phyloP scores from a whole-genome alignment of 53 echinoderm and acorn worm genomes.

The Luidia sarsii region DNA sequence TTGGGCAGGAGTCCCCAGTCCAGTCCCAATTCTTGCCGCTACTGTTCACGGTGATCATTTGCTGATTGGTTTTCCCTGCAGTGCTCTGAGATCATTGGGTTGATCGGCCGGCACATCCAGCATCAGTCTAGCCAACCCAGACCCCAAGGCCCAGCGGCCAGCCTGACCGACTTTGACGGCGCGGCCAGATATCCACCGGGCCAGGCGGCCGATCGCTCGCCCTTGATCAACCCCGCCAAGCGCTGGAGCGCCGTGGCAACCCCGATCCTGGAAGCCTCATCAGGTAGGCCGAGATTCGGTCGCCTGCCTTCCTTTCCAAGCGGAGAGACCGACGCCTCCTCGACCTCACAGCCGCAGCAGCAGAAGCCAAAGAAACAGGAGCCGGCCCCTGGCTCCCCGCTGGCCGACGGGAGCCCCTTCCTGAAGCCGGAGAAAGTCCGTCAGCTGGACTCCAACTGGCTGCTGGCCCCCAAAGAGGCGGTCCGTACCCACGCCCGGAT shows the following conservation, averaged over 20 bases:
- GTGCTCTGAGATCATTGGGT: slow-evolving; percentile 38
- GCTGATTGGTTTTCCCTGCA: not conserved
- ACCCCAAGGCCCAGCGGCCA: too few species aligned
- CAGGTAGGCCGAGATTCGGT: not conserved
- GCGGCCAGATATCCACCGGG: not conserved
- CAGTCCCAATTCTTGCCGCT: not conserved
- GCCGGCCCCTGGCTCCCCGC: not conserved
- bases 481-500: not conserved
- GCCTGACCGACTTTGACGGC: slow-evolving; percentile 35
- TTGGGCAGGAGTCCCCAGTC: too few species aligned
- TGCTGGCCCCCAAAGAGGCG: not conserved
- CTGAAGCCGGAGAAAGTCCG: not conserved
- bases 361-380: not conserved
- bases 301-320: not conserved
- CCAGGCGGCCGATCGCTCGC: not conserved
- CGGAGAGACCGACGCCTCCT: not conserved
- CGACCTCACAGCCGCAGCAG: not conserved
- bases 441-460: slow-evolving; percentile 25
- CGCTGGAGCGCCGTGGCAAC: slow-evolving; percentile 46
- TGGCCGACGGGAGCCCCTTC: not conserved
- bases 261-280: slow-evolving; percentile 7
- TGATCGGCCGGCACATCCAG: slow-evolving; percentile 36
- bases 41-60: not conserved
- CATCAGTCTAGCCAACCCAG: slow-evolving; percentile 1
- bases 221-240: slow-evolving; percentile 34